Evolutionary conservation across 1,140 invertebrate species (phyloP), one percentile per base, ranked within the genome.

Genomic region (Drosophila varians): DNA sequence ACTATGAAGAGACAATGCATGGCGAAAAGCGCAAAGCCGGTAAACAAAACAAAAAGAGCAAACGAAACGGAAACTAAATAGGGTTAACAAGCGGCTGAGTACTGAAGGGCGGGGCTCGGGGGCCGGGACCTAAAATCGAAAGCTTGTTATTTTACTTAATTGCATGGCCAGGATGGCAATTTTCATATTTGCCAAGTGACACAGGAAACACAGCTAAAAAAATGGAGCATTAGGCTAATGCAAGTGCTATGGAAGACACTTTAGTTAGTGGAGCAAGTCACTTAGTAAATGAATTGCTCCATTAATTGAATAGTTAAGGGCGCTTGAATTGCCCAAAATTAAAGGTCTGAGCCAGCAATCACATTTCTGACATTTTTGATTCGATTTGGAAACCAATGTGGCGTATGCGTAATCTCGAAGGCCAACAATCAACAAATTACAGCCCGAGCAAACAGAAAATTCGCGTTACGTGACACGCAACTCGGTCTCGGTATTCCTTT

Each of bases 101-200:
- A n/a, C n/a, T n/a, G 12, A 4, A 11, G n/a, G 9, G 11, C 14
- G 14, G 23, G 52, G 25, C 8, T 19, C n/a, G 8, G 2, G 16
- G 16, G 12, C 19, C 11, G 28, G 56, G 55, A 48, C 72, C 45
- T 36, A 34, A 51, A 69, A 61, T 75, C 56, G 34, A 55, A 49
- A 55, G 28, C 40, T 47, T 69, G 65, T 71, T 69, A 71, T 71
- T 71, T 70, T 69, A 71, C 53, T 51, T 71, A 71, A 60, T 70
- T 70, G 64, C 64, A 57, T 57, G 66, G 12, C 28, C 51, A 26
- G 45, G 14, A 58, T 43, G 46, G 38, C 53, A 49, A 69, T 71
- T 71, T 71, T 60, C 38, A 57, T 69, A 60, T 71, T 71, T 71
- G 68, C 51, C 23, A 38, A 46, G 64, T 42, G 66, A 25, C 54